Percentiles rank a stretch among this genome's conserved stretches.
Evolutionary conservation across 2,797 vertebrate species (phyloP).

Genomic region (Scolopax bukidnonensis): DNA sequence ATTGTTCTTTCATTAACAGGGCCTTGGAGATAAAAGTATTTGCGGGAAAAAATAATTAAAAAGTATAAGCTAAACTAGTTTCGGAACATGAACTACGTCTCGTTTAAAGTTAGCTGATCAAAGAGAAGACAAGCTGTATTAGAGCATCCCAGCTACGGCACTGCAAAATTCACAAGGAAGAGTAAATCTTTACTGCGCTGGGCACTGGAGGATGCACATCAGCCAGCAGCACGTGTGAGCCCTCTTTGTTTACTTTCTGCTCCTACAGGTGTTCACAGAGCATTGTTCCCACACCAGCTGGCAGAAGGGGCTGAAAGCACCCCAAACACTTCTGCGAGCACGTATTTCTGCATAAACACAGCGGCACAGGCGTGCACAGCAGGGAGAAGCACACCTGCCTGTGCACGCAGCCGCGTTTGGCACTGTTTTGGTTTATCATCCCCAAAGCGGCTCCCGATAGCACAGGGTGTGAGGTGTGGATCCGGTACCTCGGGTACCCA

Average conservation of each 20-base stretch:
- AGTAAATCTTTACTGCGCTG: background rate
- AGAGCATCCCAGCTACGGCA: background rate
- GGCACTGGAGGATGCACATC: background rate
- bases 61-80: background rate
- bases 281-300: background rate
- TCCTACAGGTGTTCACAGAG: background rate
- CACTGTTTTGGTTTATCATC: background rate
- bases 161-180: background rate
- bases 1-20: background rate
- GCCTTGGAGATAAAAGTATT: background rate
- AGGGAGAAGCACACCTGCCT: background rate
- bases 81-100: background rate
- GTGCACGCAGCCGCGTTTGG: background rate
- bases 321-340: background rate
- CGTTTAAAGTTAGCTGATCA: background rate
- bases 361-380: fast-evolving
- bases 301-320: background rate
- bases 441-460: fast-evolving
- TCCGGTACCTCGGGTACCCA: background rate
- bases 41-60: background rate
- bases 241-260: background rate
- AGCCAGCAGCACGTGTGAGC: background rate
- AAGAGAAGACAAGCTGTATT: background rate
- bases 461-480: background rate
- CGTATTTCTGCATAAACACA: background rate